Base-by-base conservation (phyloP, 2,888 invertebrate species). In the Scelioninae gen. 1 region DNA sequence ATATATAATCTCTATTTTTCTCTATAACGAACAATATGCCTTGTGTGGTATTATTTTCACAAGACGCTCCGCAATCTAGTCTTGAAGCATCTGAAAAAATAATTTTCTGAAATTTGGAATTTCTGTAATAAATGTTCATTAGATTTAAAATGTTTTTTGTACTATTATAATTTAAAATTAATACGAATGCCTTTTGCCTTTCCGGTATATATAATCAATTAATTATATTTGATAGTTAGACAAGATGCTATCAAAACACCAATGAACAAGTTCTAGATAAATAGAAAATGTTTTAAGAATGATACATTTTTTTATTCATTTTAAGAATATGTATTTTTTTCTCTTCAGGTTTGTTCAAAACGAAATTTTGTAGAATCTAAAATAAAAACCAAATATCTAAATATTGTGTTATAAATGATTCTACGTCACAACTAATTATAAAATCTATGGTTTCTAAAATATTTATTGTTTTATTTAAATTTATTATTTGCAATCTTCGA, bases 211-310 rank as follows among this genome's bases (percentile, higher is more conserved):
- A 60, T 5, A 85, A 62, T 2, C 63, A n/a, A n/a, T n/a, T n/a
- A 77, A 0, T 85, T 81, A 49, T 87, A 86, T 0, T 81, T 80
- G 47, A 85, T 56, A 4, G 84, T 86, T 49, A 84, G 84, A 11
- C 77, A 83, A 0, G 84, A 79, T n/a, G 84, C 98, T 0, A 93
- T 99, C 76, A 98, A 98, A 16, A 76, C 13, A 4, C 85, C 82
- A n/a, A 82, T 32, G 34, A 85, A 53, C 56, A 32, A 85, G 69
- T 10, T 78, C 47, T 55, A n/a, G n/a, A n/a, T 75, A 40, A 7
- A 86, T 86, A 65, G 81, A 84, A 55, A 43, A 83, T 0, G 8
- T 15, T n/a, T 60, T 51, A 9, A 60, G 56, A 29, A 5, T 51
- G 9, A 7, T 9, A 23, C 38, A 10, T n/a, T 34, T 13, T 16